phyloP scores from a whole-genome alignment of 1,140 invertebrate genomes.

The Cephus cinctus region DNA sequence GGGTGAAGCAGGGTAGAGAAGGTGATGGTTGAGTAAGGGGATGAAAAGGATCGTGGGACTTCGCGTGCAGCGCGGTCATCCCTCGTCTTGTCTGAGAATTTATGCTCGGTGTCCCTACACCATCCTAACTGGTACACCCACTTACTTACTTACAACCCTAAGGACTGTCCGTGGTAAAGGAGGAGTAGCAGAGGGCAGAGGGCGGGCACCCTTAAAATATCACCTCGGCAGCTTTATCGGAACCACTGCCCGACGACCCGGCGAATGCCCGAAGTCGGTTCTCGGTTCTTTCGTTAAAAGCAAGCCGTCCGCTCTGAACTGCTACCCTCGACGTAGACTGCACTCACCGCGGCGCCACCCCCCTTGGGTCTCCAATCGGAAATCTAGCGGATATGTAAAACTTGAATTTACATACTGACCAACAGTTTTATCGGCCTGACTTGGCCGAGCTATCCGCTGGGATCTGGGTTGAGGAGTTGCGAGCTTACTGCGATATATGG shows the following conservation, averaged over 20 bases:
- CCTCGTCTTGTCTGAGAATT: constrained; percentile 51
- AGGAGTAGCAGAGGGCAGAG: constrained; percentile 25
- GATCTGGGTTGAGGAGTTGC: constrained; percentile 15
- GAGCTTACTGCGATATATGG: constrained; percentile 8
- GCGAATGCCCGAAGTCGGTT: constrained; percentile 12
- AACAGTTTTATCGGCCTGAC: constrained; percentile 34
- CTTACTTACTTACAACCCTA: constrained; percentile 45
- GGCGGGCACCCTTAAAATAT: constrained; percentile 49
- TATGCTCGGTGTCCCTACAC: constrained; percentile 51
- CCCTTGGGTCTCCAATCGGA: constrained; percentile 13
- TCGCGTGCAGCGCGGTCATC: constrained; percentile 51
- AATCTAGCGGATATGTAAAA: constrained; percentile 26
- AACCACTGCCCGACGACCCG: constrained; percentile 8
- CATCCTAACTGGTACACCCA: constrained; percentile 54
- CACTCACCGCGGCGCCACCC: not conserved
- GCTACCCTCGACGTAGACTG: not conserved
- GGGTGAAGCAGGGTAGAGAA: constrained; percentile 16
- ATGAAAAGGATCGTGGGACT: constrained; percentile 31
- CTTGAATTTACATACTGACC: constrained; percentile 39
- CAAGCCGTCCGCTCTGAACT: not conserved
- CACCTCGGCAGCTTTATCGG: constrained; percentile 29
- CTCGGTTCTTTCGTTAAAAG: constrained; percentile 1
- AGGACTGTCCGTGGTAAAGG: constrained; percentile 16
- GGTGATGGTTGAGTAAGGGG: constrained; percentile 1
- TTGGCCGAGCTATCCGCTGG: constrained; percentile 14